Evolutionary conservation across 2,888 invertebrate species (phyloP).

Genomic region (Eueremaeus valkanovi): DNA sequence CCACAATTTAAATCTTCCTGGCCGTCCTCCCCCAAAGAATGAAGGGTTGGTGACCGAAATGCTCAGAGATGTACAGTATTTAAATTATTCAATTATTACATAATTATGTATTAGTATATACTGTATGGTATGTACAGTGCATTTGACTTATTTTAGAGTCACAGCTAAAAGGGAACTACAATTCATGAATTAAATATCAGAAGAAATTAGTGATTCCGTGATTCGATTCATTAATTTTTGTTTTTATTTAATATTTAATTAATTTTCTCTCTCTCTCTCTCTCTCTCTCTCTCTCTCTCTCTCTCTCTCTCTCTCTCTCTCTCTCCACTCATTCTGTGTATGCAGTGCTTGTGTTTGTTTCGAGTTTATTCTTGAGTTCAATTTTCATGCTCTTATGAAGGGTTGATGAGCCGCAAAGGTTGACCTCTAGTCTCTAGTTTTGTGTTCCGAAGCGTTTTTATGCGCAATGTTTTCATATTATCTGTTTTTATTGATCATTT

Average conservation of each 20-base stretch:
- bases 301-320: too few relatives aligned
- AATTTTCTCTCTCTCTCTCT: conserved; percentile 1
- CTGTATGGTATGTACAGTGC: too few relatives aligned
- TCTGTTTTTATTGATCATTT: conserved; percentile 23
- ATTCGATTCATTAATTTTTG: conserved; percentile 16
- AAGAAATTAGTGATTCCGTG: conserved; percentile 7
- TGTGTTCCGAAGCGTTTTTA: background rate
- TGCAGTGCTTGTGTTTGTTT: background rate
- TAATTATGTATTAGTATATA: too few relatives aligned
- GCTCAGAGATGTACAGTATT: too few relatives aligned
- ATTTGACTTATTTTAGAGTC: too few relatives aligned
- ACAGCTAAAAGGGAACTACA: background rate
- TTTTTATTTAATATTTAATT: conserved; percentile 23
- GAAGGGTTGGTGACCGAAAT: too few relatives aligned
- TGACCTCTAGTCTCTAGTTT: background rate
- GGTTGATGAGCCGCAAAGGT: conserved; percentile 27
- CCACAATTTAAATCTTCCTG: too few relatives aligned
- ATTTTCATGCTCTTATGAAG: background rate
- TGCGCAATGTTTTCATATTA: conserved; percentile 16
- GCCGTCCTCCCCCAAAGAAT: too few relatives aligned
- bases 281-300: too few relatives aligned
- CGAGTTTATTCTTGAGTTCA: background rate
- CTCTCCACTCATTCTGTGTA: too few relatives aligned
- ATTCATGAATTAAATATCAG: conserved; percentile 6
- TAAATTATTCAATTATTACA: too few relatives aligned